Evolutionary conservation across 2,113 vertebrate species (phyloP).

Genomic region (Cyphomyrus plagiostoma): DNA sequence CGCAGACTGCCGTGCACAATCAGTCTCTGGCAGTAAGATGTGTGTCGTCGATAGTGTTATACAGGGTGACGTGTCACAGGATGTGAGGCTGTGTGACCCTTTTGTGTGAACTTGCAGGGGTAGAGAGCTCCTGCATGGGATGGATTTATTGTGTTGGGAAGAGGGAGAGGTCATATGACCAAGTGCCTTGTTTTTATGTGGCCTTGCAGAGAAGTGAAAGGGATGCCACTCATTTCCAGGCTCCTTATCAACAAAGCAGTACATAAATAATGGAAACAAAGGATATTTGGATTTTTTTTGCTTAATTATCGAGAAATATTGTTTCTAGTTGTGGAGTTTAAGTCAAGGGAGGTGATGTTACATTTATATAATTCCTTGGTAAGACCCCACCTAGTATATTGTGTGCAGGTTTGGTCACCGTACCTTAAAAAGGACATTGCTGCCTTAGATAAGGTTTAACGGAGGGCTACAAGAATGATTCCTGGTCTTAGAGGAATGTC

Average conservation of each 20-base stretch:
- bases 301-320: neutral
- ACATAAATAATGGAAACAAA: neutral
- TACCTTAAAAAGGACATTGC: too few species aligned
- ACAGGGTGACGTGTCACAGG: neutral
- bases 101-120: neutral
- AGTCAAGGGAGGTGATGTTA: too few species aligned
- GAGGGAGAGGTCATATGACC: neutral
- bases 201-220: neutral
- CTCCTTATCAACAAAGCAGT: neutral
- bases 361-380: too few species aligned
- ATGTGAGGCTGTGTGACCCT: neutral
- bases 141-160: neutral
- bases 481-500: too few species aligned
- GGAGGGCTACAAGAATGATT: too few species aligned
- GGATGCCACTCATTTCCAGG: neutral
- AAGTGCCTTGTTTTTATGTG: neutral
- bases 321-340: too few species aligned
- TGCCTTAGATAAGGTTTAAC: too few species aligned
- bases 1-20: neutral
- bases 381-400: too few species aligned
- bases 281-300: neutral
- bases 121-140: neutral
- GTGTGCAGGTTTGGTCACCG: too few species aligned
- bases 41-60: neutral
- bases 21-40: neutral